Base-by-base conservation (phyloP, 2,888 invertebrate genomes). In the Helobdella robusta region DNA sequence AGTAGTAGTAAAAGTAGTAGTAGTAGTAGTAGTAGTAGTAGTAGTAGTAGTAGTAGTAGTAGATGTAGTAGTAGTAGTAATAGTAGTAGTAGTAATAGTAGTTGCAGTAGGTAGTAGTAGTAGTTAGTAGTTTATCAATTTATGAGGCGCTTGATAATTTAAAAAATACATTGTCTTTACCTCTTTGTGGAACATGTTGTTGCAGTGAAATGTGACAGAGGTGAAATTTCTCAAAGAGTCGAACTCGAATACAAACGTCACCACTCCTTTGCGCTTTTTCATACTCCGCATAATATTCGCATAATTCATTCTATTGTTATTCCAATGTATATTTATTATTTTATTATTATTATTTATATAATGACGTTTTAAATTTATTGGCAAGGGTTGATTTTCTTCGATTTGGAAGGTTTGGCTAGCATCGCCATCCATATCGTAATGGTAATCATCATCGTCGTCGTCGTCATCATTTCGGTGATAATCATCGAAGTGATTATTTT, bases 101-200 rank as follows among this genome's bases (percentile, higher is more conserved):
- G n/a, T n/a, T n/a, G n/a, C n/a, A n/a, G n/a, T n/a, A n/a, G n/a
- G n/a, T n/a, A n/a, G n/a, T n/a, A n/a, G 52, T n/a, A 11, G 52
- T 40, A 40, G 40, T 40, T n/a, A n/a, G n/a, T n/a, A n/a, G n/a
- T n/a, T n/a, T n/a, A n/a, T n/a, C n/a, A n/a, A n/a, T n/a, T n/a
- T n/a, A n/a, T n/a, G n/a, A n/a, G n/a, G n/a, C n/a, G n/a, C n/a
- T n/a, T n/a, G n/a, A n/a, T n/a, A n/a, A n/a, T n/a, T n/a, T n/a
- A n/a, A n/a, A n/a, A n/a, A n/a, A n/a, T n/a, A n/a, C n/a, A n/a
- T n/a, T n/a, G n/a, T n/a, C n/a, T n/a, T n/a, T 0, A 91, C 88
- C 73, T 89, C 89, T 74, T 87, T 86, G 75, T 86, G 86, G 81
- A 88, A 89, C 79, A 87, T 86, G 79, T 92, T 92, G 80, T 89